Conservation (phyloP, 2,113 vertebrate species). For the Xyrauchen texanus region DNA sequence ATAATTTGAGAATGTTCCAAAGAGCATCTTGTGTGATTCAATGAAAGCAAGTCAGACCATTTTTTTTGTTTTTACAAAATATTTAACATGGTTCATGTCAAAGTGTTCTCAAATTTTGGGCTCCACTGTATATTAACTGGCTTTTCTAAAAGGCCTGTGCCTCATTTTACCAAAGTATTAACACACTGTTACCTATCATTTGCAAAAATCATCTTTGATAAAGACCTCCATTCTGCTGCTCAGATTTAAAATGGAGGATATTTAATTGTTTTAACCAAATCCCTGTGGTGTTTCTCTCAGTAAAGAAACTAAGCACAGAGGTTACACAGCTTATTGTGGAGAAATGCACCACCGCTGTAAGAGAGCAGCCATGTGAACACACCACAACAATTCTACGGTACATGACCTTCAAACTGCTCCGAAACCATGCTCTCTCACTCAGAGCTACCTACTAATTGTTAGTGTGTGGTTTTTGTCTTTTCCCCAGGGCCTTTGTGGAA, state of each 20-base stretch:
- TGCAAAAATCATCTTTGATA: not conserved
- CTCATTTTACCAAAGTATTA: too few species aligned
- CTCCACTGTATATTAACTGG: too few species aligned
- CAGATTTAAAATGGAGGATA: not conserved
- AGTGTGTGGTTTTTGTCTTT: conserved; percentile 46
- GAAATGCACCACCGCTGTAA: conserved; percentile 77
- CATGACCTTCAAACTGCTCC: conserved; percentile 56
- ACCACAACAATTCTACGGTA: conserved; percentile 87
- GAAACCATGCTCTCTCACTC: not conserved
- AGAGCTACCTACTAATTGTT: not conserved
- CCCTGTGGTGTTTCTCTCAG: conserved; percentile 66
- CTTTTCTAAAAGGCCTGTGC: too few species aligned
- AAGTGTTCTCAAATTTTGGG: too few species aligned
- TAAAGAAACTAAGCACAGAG: conserved; percentile 86
- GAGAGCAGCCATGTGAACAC: conserved; percentile 76
- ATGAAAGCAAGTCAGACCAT: too few species aligned
- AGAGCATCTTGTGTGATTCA: too few species aligned
- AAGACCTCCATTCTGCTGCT: not conserved
- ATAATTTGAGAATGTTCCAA: too few species aligned
- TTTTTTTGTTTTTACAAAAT: too few species aligned
- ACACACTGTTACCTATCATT: too few species aligned
- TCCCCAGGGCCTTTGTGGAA: conserved; percentile 85
- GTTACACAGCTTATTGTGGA: conserved; percentile 85
- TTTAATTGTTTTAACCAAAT: not conserved
- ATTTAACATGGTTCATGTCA: too few species aligned